phyloP scores from a whole-genome alignment of 1,140 invertebrate genomes.

The Solenopsis invicta region DNA sequence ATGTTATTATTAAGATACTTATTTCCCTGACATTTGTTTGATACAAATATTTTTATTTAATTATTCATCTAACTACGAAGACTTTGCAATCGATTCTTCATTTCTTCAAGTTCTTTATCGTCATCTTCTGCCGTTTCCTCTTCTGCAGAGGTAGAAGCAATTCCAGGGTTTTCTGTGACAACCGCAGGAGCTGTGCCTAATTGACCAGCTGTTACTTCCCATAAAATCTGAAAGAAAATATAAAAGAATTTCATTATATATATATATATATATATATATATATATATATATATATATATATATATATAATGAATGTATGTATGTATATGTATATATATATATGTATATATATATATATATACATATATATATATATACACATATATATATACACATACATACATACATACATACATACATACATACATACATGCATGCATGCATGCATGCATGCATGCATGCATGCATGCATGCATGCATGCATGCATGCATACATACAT shows the following conservation, averaged over 20 bases:
- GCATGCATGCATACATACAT: too few species aligned
- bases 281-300: not conserved
- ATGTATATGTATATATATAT: not conserved
- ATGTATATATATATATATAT: too few species aligned
- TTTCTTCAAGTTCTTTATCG: constrained; percentile 94
- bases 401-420: too few species aligned
- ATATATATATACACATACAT: too few species aligned
- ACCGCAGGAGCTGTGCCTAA: constrained; percentile 95
- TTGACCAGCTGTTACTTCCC: constrained; percentile 97
- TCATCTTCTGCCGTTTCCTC: constrained; percentile 88
- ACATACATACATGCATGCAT: too few species aligned
- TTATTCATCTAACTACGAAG: constrained; percentile 90
- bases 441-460: too few species aligned
- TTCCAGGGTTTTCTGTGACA: constrained; percentile 89
- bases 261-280: not conserved
- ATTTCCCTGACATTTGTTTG: constrained; percentile 52
- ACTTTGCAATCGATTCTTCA: constrained; percentile 94
- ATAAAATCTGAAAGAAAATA: constrained; percentile 91
- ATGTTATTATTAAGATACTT: constrained; percentile 39
- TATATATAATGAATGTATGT: too few species aligned
- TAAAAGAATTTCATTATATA: constrained; percentile 33
- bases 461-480: too few species aligned
- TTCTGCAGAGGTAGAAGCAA: constrained; percentile 87
- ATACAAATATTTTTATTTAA: constrained; percentile 60
- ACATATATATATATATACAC: too few species aligned